Conservation (phyloP, 35 echinoderm and acorn worm species). For the Apostichopus parvimensis region DNA sequence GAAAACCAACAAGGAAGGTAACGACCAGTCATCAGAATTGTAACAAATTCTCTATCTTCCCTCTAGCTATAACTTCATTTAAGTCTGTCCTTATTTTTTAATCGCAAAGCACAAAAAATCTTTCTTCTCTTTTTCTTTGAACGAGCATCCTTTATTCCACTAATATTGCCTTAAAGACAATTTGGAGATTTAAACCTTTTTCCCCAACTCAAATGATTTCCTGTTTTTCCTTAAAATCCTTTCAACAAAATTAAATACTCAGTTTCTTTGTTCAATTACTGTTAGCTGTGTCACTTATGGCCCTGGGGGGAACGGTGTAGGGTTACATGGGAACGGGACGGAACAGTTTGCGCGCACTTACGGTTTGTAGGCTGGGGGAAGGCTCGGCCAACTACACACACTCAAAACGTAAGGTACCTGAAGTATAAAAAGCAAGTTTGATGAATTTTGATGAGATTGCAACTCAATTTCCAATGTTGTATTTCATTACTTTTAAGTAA, state of each 20-base stretch:
- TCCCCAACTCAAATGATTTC: not conserved
- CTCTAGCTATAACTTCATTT: not conserved
- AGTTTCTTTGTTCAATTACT: not conserved
- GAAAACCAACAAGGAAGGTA: not conserved
- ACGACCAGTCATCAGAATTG: not conserved
- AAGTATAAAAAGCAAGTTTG: not conserved
- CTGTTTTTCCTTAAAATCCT: not conserved
- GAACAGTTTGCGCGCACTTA: too few species aligned
- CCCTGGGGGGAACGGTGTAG: not conserved
- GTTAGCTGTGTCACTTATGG: not conserved
- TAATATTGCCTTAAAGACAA: conserved; percentile 19
- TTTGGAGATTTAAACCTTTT: not conserved
- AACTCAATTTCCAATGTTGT: too few species aligned
- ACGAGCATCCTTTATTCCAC: not conserved
- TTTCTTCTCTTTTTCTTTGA: not conserved
- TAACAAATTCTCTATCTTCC: not conserved
- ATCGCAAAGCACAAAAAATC: not conserved
- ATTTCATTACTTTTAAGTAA: too few species aligned
- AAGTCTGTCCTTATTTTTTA: not conserved
- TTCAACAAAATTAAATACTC: not conserved
- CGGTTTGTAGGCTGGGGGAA: too few species aligned
- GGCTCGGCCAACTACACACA: too few species aligned
- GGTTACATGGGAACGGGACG: not conserved
- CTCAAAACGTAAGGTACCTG: too few species aligned
- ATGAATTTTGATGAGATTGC: too few species aligned